Base-by-base conservation (phyloP, 2,113 vertebrate genomes). In the Syngnathus typhle region DNA sequence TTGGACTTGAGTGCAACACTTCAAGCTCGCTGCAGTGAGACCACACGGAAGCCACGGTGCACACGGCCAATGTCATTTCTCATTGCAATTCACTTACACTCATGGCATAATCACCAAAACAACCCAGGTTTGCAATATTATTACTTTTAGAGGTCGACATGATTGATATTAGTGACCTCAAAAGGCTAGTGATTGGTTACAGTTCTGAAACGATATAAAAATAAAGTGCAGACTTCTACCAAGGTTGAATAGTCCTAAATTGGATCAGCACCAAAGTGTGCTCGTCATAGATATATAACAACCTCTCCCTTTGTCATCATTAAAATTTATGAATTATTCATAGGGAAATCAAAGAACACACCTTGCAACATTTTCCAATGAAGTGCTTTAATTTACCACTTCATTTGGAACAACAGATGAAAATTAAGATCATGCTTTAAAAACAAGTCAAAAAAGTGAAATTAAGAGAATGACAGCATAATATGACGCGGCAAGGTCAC, bases 131-230 rank as follows among this genome's bases (percentile, higher is more conserved):
- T 62, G 60, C 27, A 44, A 44, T 62, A 44, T 44, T 44, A 62
- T 62, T 62, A 44, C 41, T 16, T 44, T 62, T 62, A 44, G 60
- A 62, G 60, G 60, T 62, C 7, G 39, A 62, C 60, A 27, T 62
- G 60, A 62, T 62, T 44, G 39, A 62, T 62, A 62, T 62, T 43
- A 62, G 60, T 2, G 41, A 62, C 60, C 60, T 46, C 60, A 16
- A 44, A 62, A 62, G 60, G 41, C 21, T 27, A 8, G n/a, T 44
- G 60, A 61, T 61, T 43, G 60, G 60, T 44, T 62, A 62, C n/a
- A 62, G n/a, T 44, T 62, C 12, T 7, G 60, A 62, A 46, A 62
- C 59, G 13, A 43, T 44, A 44, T 39, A 27, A 62, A 43, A 41
- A 38, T 61, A 13, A 61, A 46, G 39, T 27, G 41, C 41, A 44